Evolutionary conservation across 2,797 vertebrate species (phyloP).

Genomic region (Sebastes nivosus): DNA sequence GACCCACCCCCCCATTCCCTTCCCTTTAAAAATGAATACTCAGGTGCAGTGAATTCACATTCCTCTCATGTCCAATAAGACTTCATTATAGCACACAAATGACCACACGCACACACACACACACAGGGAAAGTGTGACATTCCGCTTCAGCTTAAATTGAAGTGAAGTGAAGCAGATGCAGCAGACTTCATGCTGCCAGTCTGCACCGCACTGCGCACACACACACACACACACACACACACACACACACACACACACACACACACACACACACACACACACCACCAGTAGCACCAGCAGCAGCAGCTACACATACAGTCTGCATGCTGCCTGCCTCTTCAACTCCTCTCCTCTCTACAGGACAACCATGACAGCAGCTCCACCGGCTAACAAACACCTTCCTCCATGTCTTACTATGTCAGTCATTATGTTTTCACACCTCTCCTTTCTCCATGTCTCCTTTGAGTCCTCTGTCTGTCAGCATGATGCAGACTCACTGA

Average conservation of each 20-base stretch:
- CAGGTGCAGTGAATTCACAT: conserved; percentile 16
- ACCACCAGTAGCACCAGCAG: neutral
- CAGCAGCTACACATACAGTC: neutral
- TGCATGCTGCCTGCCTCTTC: neutral
- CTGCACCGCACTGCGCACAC: conserved; percentile 69
- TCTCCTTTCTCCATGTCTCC: no score
- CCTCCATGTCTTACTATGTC: neutral
- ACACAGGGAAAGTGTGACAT: neutral
- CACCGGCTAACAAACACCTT: neutral
- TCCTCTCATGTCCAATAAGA: neutral
- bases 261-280: no score
- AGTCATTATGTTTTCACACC: neutral
- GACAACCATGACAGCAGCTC: conserved; percentile 5
- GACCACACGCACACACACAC: neutral
- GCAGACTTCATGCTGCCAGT: conserved; percentile 46
- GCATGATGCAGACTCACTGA: conserved; percentile 42
- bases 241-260: neutral
- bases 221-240: neutral
- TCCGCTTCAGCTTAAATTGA: neutral
- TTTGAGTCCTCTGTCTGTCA: neutral
- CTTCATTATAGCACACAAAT: neutral
- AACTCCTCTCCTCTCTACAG: conserved; percentile 4
- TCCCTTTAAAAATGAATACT: neutral
- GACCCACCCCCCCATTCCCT: neutral
- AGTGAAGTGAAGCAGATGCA: conserved; percentile 39